Base-by-base conservation (phyloP, 2,113 vertebrate genomes). In the Prionailurus viverrinus region DNA sequence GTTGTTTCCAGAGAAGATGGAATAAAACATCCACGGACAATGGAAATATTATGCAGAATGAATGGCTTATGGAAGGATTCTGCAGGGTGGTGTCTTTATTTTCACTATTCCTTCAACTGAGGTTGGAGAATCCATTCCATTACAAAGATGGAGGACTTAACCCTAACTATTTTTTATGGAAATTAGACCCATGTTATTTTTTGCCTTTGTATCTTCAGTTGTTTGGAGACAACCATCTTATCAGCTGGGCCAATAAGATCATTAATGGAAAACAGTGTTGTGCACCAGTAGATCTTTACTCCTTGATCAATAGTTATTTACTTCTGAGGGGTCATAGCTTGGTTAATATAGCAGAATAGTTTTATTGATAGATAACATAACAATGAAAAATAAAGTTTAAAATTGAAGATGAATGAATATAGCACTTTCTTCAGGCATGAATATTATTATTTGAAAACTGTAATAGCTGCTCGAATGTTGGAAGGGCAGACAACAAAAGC, bases 401-500 rank as follows among this genome's bases (percentile, higher is more conserved):
- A 98, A 98, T 98, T 97, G 98, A 98, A 99, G 98, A 99, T 81
- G 98, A 99, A 98, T 98, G 98, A 98, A 98, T 98, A 97, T 96
- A 97, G 98, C 97, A 96, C 96, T 98, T 98, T 98, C 98, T 99
- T 98, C 80, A 10, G 97, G 98, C 95, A 96, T 98, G 98, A 98
- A 98, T 99, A 99, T 99, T 99, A 98, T 98, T 98, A 98, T 98
- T 99, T 98, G 98, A 97, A 98, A 98, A 98, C 98, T 89, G 94
- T 98, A 98, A 98, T 98, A 98, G 98, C 97, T 98, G 98, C 97
- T 98, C 97, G 98, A 99, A 98, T 99, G 99, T 99, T 99, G 99
- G 99, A 99, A 99, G 99, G 98, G 99, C 99, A 99, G 98, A 98
- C 99, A 99, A 99, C 99, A 99, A 98, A 99, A 99, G 98, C 98